phyloP scores from a whole-genome alignment of 2,113 vertebrate species.

The Telmatochromis bifrenatus region DNA sequence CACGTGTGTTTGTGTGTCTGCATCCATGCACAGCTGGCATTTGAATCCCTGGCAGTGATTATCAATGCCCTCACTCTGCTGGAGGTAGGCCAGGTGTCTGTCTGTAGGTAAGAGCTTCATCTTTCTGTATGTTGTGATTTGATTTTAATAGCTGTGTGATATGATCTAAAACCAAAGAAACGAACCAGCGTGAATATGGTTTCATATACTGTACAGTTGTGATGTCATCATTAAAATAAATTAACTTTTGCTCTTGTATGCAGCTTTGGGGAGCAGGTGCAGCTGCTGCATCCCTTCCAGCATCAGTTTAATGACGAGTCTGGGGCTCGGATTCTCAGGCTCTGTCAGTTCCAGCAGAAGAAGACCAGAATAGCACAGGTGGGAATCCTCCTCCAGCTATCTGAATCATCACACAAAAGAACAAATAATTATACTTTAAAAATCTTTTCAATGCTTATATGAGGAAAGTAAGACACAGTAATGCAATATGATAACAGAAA shows the following conservation, averaged over 20 bases:
- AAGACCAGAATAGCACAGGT: slow-evolving; percentile 98
- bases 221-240: neutral
- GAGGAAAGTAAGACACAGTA: neutral
- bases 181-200: rapidly evolving
- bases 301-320: slow-evolving; percentile 90
- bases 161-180: neutral
- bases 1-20: neutral
- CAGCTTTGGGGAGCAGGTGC: slow-evolving; percentile 92
- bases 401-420: neutral
- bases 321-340: slow-evolving; percentile 83
- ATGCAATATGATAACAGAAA: neutral
- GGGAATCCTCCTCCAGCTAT: neutral
- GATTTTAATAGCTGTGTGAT: neutral
- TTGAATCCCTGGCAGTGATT: slow-evolving; percentile 94
- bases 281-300: slow-evolving; percentile 91
- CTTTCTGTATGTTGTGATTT: neutral
- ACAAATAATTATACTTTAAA: neutral
- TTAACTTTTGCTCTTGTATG: neutral
- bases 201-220: neutral
- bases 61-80: slow-evolving; percentile 89
- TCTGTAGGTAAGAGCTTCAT: slow-evolving; percentile 81
- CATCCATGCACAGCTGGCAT: slow-evolving; percentile 78
- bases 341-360: slow-evolving; percentile 96
- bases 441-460: neutral
- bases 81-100: slow-evolving; percentile 93